Base-by-base conservation (phyloP, 1,140 invertebrate genomes). In the Adelges cooleyi region DNA sequence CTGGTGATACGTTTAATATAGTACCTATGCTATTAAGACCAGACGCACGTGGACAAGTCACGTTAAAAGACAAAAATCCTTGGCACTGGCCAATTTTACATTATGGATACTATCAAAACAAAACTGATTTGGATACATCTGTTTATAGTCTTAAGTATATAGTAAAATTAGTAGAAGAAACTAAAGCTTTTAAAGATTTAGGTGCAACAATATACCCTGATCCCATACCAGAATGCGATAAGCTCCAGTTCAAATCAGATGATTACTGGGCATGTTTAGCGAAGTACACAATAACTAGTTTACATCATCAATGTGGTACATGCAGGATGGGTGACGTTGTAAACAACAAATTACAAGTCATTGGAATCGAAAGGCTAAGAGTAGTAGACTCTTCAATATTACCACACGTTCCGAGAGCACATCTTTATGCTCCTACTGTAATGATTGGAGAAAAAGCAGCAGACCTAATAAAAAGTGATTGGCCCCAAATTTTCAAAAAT, bases 401-500 rank as follows among this genome's bases (percentile, higher is more conserved):
- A 75, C 89, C 89, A 0, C 75, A 74, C 2, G 78, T 87, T n/a
- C 77, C 85, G 11, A 79, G 78, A 4, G 86, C 83, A 1, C 87
- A 91, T 71, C 82, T 85, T 0, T 87, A 84, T 67, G 86, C 84
- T 0, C 81, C 82, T 0, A 81, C 85, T 3, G 80, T 82, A 46
- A 93, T 95, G 90, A 86, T 95, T 49, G 92, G 82, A 0, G 91
- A 95, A 74, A 90, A 90, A 72, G 87, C 80, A 0, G 83, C 89
- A 0, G 86, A 92, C 73, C 79, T 92, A 71, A 88, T 94, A 27
- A 85, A 84, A 70, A 73, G 77, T 56, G 73, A 77, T 52, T 84
- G 82, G 82, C 36, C 42, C 11, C 67, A 65, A 62, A 65, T 17
- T 27, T 27, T 8, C 15, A 22, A 23, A 51, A 36, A 22, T 36